Percentiles rank a stretch among this genome's conserved stretches.
Conservation (phyloP, 2,888 invertebrate genomes). For the Amblyjoppa proteus region DNA sequence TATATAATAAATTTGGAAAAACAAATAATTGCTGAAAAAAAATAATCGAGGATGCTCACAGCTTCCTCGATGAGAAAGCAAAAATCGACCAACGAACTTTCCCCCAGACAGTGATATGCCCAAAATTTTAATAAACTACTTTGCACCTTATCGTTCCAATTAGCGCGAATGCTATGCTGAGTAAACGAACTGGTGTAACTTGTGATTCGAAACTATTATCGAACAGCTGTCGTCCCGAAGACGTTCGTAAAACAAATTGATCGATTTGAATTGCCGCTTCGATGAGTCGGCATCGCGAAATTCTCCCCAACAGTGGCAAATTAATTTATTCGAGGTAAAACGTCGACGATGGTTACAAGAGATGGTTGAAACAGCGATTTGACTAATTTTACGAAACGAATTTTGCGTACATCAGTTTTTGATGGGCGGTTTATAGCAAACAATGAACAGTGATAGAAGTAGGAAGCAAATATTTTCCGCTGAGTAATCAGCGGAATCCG, state of each 20-base stretch:
- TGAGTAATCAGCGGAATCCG: slow-evolving; percentile 39
- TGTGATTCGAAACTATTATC: background rate
- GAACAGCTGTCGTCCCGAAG: background rate
- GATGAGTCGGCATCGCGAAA: background rate
- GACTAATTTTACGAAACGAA: slow-evolving; percentile 23
- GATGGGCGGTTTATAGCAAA: slow-evolving; percentile 26
- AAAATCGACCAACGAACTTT: no score
- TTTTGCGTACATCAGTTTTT: slow-evolving; percentile 11
- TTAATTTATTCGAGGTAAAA: background rate
- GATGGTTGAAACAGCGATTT: background rate
- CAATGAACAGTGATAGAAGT: slow-evolving; percentile 12
- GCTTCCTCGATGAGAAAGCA: no score
- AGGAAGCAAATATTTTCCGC: slow-evolving; percentile 51
- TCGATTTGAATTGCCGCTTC: background rate
- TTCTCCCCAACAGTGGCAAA: background rate
- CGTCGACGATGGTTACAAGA: background rate
- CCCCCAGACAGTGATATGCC: no score
- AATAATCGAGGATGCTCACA: no score
- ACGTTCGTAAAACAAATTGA: background rate
- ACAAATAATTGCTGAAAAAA: no score
- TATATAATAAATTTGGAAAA: no score
- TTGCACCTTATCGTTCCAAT: background rate
- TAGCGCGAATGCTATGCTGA: background rate
- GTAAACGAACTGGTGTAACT: background rate
- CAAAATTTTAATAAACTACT: no score